Evolutionary conservation across 2,113 vertebrate genomes (phyloP).

Genomic region (Austrofundulus limnaeus): DNA sequence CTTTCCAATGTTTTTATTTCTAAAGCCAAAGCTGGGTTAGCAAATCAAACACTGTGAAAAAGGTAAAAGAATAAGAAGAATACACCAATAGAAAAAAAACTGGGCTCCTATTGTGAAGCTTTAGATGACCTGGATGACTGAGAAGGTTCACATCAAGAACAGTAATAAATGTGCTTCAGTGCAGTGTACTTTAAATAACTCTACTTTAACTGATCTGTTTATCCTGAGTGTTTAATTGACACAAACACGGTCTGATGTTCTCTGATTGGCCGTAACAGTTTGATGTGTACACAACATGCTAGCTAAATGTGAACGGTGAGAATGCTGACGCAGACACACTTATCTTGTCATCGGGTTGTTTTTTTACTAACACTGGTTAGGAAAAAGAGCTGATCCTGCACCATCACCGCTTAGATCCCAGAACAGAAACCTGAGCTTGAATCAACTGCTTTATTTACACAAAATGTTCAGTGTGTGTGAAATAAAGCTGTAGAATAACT

Average conservation of each 20-base stretch:
- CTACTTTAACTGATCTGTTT: constrained; percentile 1
- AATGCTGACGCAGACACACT: constrained; percentile 28
- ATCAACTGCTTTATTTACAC: constrained; percentile 21
- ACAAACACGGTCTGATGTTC: constrained; percentile 14
- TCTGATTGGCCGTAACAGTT: constrained; percentile 1
- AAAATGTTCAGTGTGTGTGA: background rate
- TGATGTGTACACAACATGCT: constrained; percentile 32
- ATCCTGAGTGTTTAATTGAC: constrained; percentile 24
- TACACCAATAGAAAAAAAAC: no score
- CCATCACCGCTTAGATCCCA: constrained; percentile 49
- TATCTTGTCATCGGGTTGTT: constrained; percentile 23
- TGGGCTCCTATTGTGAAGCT: no score
- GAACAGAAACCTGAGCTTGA: constrained; percentile 11
- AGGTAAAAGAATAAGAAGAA: no score
- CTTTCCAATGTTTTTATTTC: no score
- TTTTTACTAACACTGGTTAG: constrained; percentile 23
- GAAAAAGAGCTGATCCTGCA: constrained; percentile 37
- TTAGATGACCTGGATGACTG: no score
- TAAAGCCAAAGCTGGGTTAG: no score
- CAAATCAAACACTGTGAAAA: no score
- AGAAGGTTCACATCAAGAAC: no score
- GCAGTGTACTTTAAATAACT: background rate
- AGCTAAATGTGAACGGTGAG: background rate
- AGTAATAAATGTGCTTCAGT: no score
- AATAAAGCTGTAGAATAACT: constrained; percentile 1